Conservation (phyloP, 2,797 vertebrate species). For the Acipenser ruthenus region DNA sequence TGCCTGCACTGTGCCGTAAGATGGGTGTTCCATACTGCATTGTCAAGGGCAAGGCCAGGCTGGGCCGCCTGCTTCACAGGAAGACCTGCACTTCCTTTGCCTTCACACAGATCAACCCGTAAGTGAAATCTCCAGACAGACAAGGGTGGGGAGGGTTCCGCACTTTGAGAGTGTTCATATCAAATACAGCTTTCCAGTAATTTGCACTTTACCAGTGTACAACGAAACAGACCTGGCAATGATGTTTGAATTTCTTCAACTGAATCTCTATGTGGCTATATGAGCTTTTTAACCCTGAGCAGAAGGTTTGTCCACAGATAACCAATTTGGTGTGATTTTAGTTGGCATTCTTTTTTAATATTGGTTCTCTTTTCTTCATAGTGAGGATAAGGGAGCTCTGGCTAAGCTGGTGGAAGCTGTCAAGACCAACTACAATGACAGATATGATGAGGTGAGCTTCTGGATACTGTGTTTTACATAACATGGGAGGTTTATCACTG, state of each 20-base stretch:
- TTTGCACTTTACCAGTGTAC: neutral
- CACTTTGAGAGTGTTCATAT: neutral
- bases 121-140: slow-evolving; percentile 46
- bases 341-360: neutral
- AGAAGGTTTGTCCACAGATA: slow-evolving; percentile 2
- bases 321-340: neutral
- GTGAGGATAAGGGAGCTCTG: slow-evolving; percentile 92
- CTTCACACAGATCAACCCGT: slow-evolving; percentile 93
- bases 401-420: slow-evolving; percentile 92
- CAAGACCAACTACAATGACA: slow-evolving; percentile 96
- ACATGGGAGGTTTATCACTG: too few relatives aligned
- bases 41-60: slow-evolving; percentile 87
- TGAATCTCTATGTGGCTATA: slow-evolving; percentile 39
- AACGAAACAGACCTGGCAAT: slow-evolving; percentile 22
- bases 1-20: slow-evolving; percentile 92
- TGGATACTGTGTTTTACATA: neutral
- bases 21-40: slow-evolving; percentile 98
- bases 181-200: neutral
- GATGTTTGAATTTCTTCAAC: slow-evolving; percentile 61
- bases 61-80: slow-evolving; percentile 90
- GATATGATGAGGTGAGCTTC: slow-evolving; percentile 85
- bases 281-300: slow-evolving; percentile 43
- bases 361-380: slow-evolving; percentile 29
- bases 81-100: slow-evolving; percentile 90
- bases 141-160: neutral